Evolutionary conservation across 2,888 invertebrate species (phyloP).

Genomic region (Brachylomia viminalis): DNA sequence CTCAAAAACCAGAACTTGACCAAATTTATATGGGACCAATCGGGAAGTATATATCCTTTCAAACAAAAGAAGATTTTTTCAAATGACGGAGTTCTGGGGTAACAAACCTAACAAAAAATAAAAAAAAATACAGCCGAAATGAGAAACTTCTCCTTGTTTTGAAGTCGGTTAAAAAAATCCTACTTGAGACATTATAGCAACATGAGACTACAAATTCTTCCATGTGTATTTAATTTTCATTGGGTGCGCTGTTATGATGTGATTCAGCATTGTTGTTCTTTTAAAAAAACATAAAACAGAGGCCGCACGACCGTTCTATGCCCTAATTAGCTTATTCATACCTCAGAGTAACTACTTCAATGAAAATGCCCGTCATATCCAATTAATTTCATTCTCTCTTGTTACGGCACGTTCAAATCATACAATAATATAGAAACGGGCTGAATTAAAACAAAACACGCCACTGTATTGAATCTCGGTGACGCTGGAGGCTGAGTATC

Average conservation of each 20-base stretch:
- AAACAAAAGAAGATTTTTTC: too few relatives aligned
- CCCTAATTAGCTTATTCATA: background rate
- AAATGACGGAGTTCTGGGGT: too few relatives aligned
- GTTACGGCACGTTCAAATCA: slow-evolving; percentile 25
- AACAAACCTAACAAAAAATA: too few relatives aligned
- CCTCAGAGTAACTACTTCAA: background rate
- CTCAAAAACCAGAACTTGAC: too few relatives aligned
- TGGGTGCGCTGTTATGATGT: background rate
- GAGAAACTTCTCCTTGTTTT: too few relatives aligned
- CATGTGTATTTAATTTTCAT: background rate
- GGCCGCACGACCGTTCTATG: background rate
- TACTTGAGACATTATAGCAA: too few relatives aligned
- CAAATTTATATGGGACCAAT: too few relatives aligned
- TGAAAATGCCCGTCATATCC: slow-evolving; percentile 17
- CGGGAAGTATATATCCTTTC: too few relatives aligned
- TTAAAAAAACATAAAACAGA: too few relatives aligned
- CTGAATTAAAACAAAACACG: slow-evolving; percentile 56
- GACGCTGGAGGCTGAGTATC: slow-evolving; percentile 10
- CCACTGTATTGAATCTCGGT: slow-evolving; percentile 51
- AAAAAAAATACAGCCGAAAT: too few relatives aligned
- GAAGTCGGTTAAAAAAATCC: too few relatives aligned
- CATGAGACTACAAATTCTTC: too few relatives aligned
- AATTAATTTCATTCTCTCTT: slow-evolving; percentile 36
- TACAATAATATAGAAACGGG: slow-evolving; percentile 42
- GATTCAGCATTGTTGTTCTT: background rate